phyloP scores from a whole-genome alignment of 1,140 invertebrate genomes.

The Teleopsis dalmanni region DNA sequence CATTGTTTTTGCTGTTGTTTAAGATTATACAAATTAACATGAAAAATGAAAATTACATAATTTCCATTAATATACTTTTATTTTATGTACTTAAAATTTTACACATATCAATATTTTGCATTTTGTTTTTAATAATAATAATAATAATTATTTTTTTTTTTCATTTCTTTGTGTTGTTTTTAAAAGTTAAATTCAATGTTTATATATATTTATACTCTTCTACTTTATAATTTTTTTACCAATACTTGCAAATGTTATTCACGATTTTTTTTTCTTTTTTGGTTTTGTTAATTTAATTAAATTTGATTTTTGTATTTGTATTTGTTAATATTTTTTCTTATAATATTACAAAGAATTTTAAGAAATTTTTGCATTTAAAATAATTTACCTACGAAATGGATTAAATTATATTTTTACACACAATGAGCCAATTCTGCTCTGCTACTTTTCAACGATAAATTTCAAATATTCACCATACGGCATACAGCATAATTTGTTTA shows the following conservation, averaged over 20 bases:
- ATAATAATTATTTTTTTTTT: neutral
- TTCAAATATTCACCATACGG: no score
- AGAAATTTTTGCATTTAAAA: neutral
- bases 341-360: neutral
- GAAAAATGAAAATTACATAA: slow-evolving; percentile 2
- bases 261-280: neutral
- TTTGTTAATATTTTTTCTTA: neutral
- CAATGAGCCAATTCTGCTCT: no score
- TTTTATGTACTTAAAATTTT: no score
- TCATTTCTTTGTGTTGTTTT: neutral
- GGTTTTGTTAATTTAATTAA: neutral
- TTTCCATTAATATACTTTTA: no score
- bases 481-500: no score
- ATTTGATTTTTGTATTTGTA: neutral
- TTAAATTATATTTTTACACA: no score
- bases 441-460: no score
- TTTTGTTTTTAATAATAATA: neutral
- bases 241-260: neutral
- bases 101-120: no score
- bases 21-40: slow-evolving; percentile 9
- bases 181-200: no score
- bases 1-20: neutral
- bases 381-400: no score
- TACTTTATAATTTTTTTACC: neutral
- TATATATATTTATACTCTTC: neutral